Base-by-base conservation (phyloP, 2,888 invertebrate genomes). In the Lycaena phlaeas region DNA sequence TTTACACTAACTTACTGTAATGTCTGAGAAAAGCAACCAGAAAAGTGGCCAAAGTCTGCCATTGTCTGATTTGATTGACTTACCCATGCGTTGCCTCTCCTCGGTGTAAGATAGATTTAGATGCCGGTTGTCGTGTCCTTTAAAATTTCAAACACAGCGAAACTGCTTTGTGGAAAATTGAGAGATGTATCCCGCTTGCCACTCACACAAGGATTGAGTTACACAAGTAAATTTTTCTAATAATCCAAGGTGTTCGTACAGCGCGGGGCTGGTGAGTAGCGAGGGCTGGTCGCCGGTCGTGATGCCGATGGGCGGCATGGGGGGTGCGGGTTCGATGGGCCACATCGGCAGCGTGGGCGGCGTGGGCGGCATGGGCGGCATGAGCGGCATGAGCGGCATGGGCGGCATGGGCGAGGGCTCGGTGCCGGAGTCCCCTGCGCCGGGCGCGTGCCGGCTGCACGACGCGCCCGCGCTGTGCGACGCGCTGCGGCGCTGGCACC, bases 401-500 rank as follows among this genome's bases (percentile, higher is more conserved):
- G 38, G 29, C 9, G 25, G 14, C 11, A 29, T 29, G 30, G 39
- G 25, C 7, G 30, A 11, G 14, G 30, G 45, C 47, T 46, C 47
- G 31, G 44, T 46, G 41, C 36, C 50, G 40, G 40, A 44, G 42
- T 68, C 61, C 52, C 67, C 65, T 49, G 84, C 86, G 41, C 85
- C 87, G 86, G 54, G 87, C 87, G 56, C 89, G 86, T 89, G 89
- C 48, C 86, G 79, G 28, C 57, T 60, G 52, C 65, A 64, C 68
- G 85, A 81, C 64, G 85, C 85, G 70, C 87, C 82, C 54, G 85
- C 79, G 54, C 85, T 88, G 53, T 88, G 89, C 69, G 85, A 85
- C 66, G 86, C 89, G 53, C 82, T 87, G 56, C 90, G 91, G 54
- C 89, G 92, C 58, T 95, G 95, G 94, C 93, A 94, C 71, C 91